Evolutionary conservation across 2,888 invertebrate genomes (phyloP), one percentile per base, ranked within the genome.

Genomic region (Heliconius cydno): DNA sequence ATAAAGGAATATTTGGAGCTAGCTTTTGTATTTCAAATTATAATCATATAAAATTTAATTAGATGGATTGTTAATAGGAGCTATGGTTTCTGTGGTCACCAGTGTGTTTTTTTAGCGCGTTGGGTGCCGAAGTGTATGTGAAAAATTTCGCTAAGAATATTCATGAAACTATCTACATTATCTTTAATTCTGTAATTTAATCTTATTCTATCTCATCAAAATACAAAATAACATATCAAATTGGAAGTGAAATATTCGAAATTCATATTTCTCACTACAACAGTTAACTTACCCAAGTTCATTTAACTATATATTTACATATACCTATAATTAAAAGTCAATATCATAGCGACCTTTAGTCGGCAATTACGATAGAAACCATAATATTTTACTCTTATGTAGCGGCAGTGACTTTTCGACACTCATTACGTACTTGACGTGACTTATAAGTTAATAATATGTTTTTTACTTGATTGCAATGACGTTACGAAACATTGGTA

Each of bases 341-440:
- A n/a, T 68, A 38, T 41, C 12, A 68, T 6, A 4, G 41, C 68
- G 41, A 68, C 41, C 68, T 68, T 68, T 25, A 41, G 38, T 41
- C 2, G 25, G 25, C n/a, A 68, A 68, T 68, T 68, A 68, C 38
- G 12, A 25, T 41, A 25, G 68, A 68, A 12, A 38, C 7, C n/a
- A 41, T 41, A 68, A 68, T 68, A 68, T 41, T 68, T 41, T 12
- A 67, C 68, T 68, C 25, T n/a, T 68, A 13, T 41, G 15, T 41
- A n/a, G 68, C 38, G 68, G 68, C 68, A 68, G 41, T 68, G 38
- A 68, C 68, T 41, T 66, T 68, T 68, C 68, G 38, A 68, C 67
- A 68, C 41, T 22, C 13, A 41, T n/a, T 68, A 41, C 68, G 68
- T 41, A n/a, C n/a, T 68, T 68, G 38, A 68, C 68, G n/a, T 68